Evolutionary conservation across 1,140 invertebrate genomes (phyloP).

Genomic region (Drosophila navojoa): DNA sequence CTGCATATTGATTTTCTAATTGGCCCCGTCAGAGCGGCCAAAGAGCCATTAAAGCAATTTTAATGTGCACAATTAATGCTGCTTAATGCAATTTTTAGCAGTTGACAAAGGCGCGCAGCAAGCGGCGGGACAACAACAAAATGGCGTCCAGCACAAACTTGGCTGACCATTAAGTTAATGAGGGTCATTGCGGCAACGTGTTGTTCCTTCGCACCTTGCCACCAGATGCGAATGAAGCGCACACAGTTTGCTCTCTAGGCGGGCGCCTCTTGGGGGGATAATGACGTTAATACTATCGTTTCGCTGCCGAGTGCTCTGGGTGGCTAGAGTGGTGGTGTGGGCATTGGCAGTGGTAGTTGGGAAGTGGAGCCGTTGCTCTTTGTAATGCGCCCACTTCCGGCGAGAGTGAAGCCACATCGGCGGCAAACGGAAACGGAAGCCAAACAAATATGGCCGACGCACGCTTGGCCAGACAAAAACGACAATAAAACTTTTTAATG

Average conservation of each 20-base stretch:
- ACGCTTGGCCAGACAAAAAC: slow-evolving; percentile 44
- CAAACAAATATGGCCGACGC: slow-evolving; percentile 75
- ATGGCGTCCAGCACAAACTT: slow-evolving; percentile 37
- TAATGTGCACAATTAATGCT: slow-evolving; percentile 66
- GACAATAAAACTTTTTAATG: slow-evolving; percentile 76
- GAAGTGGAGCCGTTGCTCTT: slow-evolving; percentile 32
- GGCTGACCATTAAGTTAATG: slow-evolving; percentile 75
- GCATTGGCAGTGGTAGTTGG: too few species aligned
- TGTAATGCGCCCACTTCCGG: slow-evolving; percentile 70
- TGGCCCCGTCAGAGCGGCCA: slow-evolving; percentile 49
- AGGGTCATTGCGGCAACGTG: slow-evolving; percentile 72
- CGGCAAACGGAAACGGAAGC: slow-evolving; percentile 69
- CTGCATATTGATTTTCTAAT: slow-evolving; percentile 77
- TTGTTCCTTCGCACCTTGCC: slow-evolving; percentile 70
- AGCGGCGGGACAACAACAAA: slow-evolving; percentile 10
- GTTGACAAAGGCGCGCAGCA: slow-evolving; percentile 36
- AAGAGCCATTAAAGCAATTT: slow-evolving; percentile 61
- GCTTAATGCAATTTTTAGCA: slow-evolving; percentile 61
- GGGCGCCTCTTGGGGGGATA: slow-evolving; percentile 45
- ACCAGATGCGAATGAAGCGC: slow-evolving; percentile 28
- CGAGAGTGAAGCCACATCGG: slow-evolving; percentile 32
- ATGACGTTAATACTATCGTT: slow-evolving; percentile 49
- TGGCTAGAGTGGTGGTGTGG: background rate
- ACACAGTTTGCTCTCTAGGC: background rate
- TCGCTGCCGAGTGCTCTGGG: background rate